Conservation (phyloP, 2,888 invertebrate genomes). For the Nowickia ferox region DNA sequence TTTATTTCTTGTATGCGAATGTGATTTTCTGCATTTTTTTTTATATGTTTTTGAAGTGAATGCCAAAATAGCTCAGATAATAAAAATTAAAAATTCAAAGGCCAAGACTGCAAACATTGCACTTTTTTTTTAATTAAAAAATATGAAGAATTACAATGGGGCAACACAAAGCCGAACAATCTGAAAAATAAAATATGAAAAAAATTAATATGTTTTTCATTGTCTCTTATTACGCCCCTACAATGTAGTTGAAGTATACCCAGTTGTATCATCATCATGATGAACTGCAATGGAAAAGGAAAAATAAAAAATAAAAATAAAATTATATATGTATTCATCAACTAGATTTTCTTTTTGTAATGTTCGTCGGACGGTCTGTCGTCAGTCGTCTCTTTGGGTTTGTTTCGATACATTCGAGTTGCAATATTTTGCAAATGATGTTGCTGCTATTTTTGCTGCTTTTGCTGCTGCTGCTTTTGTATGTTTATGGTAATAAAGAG, state of each 20-base stretch:
- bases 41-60: conserved; percentile 39
- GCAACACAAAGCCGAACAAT: conserved; percentile 40
- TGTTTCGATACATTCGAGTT: conserved; percentile 57
- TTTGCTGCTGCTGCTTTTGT: conserved; percentile 11
- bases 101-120: conserved; percentile 73
- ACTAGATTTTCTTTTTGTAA: conserved; percentile 44
- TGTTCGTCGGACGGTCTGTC: conserved; percentile 15
- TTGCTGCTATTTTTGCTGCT: conserved; percentile 16
- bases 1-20: conserved; percentile 20
- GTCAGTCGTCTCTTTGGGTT: conserved; percentile 38
- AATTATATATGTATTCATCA: neutral
- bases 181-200: conserved; percentile 5
- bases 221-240: conserved; percentile 63
- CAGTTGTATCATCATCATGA: conserved; percentile 56
- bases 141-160: conserved; percentile 61
- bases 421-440: conserved; percentile 32
- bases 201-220: conserved; percentile 46
- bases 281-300: neutral
- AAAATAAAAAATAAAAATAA: no score
- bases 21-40: conserved; percentile 23
- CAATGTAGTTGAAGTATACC: conserved; percentile 21
- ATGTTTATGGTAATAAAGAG: conserved; percentile 54
- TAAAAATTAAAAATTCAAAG: conserved; percentile 70
- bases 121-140: conserved; percentile 67
- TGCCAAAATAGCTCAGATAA: conserved; percentile 66